Conservation (phyloP, 2,797 vertebrate species). For the Anguilla pacifica region DNA sequence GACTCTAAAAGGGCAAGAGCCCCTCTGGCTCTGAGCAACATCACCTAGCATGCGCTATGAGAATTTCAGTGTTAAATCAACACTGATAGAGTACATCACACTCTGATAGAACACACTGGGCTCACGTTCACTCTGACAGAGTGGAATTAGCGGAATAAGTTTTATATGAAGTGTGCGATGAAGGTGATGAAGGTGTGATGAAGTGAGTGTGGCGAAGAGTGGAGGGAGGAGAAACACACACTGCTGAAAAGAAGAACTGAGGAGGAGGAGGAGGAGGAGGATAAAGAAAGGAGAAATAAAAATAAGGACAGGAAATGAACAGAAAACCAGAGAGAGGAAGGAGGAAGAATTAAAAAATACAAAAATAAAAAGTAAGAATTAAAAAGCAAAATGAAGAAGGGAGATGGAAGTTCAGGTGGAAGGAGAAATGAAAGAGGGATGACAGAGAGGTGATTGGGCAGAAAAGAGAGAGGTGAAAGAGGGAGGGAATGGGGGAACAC, state of each 20-base stretch:
- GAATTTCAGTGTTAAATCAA: too few relatives aligned
- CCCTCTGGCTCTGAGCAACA: too few relatives aligned
- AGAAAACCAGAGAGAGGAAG: conserved; percentile 11
- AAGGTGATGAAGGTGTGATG: neutral
- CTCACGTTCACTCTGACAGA: too few relatives aligned
- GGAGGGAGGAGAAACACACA: conserved; percentile 27
- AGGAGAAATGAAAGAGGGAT: conserved; percentile 12
- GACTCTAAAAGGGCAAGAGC: too few relatives aligned
- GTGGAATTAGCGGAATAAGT: too few relatives aligned
- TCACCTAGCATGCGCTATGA: too few relatives aligned
- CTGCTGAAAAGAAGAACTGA: neutral
- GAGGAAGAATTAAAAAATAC: neutral
- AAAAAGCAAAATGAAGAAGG: conserved; percentile 34
- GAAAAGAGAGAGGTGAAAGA: conserved; percentile 10
- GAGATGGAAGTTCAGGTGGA: conserved; percentile 35
- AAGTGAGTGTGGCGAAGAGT: conserved; percentile 34
- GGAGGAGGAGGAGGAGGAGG: conserved; percentile 29
- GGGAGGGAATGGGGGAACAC: conserved; percentile 34
- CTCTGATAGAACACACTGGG: too few relatives aligned
- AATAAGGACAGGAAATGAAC: neutral
- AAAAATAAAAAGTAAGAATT: neutral
- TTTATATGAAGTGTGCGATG: too few relatives aligned
- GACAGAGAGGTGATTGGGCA: conserved; percentile 35
- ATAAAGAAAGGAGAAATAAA: neutral
- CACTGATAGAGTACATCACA: too few relatives aligned